Conservation (phyloP, 2,888 invertebrate species). For the Aphodius sticticus region DNA sequence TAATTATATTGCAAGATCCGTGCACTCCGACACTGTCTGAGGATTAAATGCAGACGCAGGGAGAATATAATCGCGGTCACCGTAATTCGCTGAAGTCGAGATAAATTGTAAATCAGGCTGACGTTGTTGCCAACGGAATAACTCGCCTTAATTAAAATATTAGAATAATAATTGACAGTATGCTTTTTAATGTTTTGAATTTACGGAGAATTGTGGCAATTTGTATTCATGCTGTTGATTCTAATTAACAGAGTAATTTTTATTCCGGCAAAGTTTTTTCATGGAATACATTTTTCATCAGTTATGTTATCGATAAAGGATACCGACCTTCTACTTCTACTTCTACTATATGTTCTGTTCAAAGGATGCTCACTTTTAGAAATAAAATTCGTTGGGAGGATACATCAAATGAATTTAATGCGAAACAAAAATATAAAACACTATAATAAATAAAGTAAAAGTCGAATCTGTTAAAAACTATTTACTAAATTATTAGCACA, state of each 20-base stretch:
- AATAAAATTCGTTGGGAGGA: too few species aligned
- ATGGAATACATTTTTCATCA: not conserved
- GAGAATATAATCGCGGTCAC: not conserved
- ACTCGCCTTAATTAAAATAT: not conserved
- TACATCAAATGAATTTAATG: too few species aligned
- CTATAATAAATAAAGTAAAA: too few species aligned
- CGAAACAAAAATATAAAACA: too few species aligned
- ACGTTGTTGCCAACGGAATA: not conserved
- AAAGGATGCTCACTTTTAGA: too few species aligned
- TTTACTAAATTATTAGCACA: too few species aligned
- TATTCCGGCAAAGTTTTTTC: not conserved
- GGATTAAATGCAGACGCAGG: slow-evolving; percentile 20
- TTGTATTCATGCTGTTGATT: not conserved
- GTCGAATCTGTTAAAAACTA: too few species aligned
- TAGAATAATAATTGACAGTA: not conserved
- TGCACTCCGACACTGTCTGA: slow-evolving; percentile 16
- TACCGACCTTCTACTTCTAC: too few species aligned
- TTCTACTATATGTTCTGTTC: too few species aligned
- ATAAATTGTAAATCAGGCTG: not conserved
- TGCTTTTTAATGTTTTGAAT: not conserved
- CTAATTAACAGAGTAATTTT: not conserved
- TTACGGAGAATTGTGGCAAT: not conserved
- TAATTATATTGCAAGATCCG: slow-evolving; percentile 22
- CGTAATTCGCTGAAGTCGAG: not conserved
- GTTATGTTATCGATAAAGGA: too few species aligned